Conservation (phyloP, 64 coral and sea anemone genomes). For the Stylophora pistillata region DNA sequence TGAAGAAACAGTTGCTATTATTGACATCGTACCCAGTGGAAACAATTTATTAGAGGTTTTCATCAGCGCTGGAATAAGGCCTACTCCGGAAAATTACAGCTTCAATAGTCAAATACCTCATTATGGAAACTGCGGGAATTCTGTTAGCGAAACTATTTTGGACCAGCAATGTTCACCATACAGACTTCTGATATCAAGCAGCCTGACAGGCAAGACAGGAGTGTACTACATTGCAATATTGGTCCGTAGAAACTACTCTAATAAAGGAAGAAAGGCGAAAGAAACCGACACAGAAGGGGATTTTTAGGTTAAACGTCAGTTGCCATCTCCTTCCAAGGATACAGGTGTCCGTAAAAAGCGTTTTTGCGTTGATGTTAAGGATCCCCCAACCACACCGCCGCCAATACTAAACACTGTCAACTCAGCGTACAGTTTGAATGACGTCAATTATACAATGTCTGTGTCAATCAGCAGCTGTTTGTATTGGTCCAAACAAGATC, state of each 20-base stretch:
- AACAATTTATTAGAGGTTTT: neutral
- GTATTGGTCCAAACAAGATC: conserved; percentile 29
- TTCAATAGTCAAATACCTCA: neutral
- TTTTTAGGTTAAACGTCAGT: too few species aligned
- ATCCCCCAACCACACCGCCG: conserved; percentile 44
- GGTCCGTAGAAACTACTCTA: neutral
- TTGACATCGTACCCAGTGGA: neutral
- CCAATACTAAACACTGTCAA: neutral
- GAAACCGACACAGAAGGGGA: neutral
- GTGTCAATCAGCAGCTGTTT: conserved; percentile 21
- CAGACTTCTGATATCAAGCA: neutral
- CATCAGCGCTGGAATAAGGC: conserved; percentile 7
- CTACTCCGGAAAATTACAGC: neutral
- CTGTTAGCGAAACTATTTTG: neutral
- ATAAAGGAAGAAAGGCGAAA: neutral
- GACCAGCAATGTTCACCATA: neutral
- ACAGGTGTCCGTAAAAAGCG: conserved; percentile 9
- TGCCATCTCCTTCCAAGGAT: neutral
- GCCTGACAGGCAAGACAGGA: neutral
- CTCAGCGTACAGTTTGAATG: neutral
- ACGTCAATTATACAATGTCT: conserved; percentile 37
- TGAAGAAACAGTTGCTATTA: neutral
- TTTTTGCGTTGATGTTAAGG: conserved; percentile 40
- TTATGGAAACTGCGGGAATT: neutral
- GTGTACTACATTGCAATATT: conserved; percentile 13